Percentiles rank a stretch among this genome's conserved stretches.
These are phyloP conservation scores for Sebastolobus alascanus DNA, from an alignment of 2,797 vertebrate genomes.

Conservation along the genomic window DNA sequence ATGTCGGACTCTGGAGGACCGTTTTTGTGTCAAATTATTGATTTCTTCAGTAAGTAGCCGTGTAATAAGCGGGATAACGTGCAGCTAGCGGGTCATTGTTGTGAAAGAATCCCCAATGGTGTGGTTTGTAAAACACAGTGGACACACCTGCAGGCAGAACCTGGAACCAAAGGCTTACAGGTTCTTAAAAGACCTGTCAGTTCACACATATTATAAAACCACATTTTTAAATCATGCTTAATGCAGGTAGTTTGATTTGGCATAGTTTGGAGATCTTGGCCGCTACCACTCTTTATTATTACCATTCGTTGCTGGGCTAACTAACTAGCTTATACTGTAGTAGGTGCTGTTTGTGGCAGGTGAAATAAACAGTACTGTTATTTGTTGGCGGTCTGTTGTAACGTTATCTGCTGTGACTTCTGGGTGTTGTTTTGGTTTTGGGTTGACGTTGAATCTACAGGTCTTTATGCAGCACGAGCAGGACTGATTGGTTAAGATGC, in stretches of 20 bases:
- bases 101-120: neutral
- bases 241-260: neutral
- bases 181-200: neutral
- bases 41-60: too few species aligned
- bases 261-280: neutral
- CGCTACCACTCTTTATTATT: neutral
- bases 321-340: neutral
- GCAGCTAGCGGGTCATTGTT: too few species aligned
- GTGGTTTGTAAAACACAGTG: neutral
- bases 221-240: neutral
- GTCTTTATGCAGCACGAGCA: neutral
- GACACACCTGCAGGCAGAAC: neutral
- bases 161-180: neutral
- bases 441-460: neutral
- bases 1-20: too few species aligned
- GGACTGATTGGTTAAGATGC: neutral
- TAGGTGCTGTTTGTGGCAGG: neutral
- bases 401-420: neutral
- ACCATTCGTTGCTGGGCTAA: neutral
- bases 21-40: too few species aligned
- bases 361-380: neutral
- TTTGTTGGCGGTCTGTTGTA: neutral
- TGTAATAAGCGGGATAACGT: too few species aligned
- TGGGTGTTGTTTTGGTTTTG: neutral
- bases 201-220: neutral